A percentile compares a stretch with the other conserved stretches of the same genome.
These are phyloP conservation scores for Oreonectes daqikongensis DNA, from an alignment of 2,797 vertebrate genomes.

Conservation along the genomic window DNA sequence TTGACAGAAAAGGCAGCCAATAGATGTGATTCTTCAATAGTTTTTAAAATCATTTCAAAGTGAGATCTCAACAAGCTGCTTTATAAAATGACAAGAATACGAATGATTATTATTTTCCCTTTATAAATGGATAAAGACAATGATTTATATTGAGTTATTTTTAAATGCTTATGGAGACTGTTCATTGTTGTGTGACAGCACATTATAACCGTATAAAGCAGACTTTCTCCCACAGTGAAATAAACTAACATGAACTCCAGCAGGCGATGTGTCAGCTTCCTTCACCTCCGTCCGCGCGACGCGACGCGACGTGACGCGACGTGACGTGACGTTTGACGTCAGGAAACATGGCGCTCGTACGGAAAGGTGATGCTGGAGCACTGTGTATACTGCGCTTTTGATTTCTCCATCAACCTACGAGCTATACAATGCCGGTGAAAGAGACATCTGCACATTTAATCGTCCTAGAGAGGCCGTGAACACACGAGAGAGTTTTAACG, in stretches of 20 bases:
- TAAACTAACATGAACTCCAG: neutral
- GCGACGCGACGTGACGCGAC: constrained; percentile 33
- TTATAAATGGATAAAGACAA: too few relatives aligned
- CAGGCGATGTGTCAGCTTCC: neutral
- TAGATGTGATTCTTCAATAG: too few relatives aligned
- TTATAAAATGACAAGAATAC: too few relatives aligned
- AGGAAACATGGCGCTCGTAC: constrained; percentile 78
- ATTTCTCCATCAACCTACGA: constrained; percentile 36
- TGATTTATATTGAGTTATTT: too few relatives aligned
- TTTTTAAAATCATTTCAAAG: too few relatives aligned
- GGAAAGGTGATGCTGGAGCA: constrained; percentile 68
- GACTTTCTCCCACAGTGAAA: neutral
- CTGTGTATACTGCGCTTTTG: constrained; percentile 55
- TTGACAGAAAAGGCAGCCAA: too few relatives aligned
- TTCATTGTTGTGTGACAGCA: neutral
- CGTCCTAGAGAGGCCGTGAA: constrained; percentile 54
- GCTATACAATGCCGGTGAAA: constrained; percentile 34
- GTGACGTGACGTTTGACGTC: constrained; percentile 67
- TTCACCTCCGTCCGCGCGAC: neutral
- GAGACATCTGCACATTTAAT: constrained; percentile 51
- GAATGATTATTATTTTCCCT: too few relatives aligned
- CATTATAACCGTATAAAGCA: neutral
- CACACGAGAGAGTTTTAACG: constrained; percentile 58
- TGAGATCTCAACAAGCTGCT: too few relatives aligned
- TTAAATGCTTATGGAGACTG: neutral